These are phyloP conservation scores for Odontothrips loti DNA, from an alignment of 2,888 invertebrate species.

Conservation along the genomic window DNA sequence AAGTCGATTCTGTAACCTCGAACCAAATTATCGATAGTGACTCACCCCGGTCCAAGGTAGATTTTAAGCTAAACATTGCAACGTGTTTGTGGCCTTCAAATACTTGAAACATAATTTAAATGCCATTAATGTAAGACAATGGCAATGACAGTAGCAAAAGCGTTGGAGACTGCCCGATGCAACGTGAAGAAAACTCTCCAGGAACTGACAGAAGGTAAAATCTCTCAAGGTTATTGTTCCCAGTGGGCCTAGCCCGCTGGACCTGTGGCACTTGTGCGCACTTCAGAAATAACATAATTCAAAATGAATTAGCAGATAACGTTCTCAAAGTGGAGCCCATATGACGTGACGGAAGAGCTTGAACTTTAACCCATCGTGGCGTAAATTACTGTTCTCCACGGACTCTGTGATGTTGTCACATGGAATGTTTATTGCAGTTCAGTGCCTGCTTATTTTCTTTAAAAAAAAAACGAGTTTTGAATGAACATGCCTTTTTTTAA, in stretches of 20 bases:
- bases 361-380: not conserved
- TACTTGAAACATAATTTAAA: not conserved
- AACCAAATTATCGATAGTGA: not conserved
- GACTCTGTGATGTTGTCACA: not conserved
- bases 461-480: not conserved
- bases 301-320: no score
- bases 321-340: not conserved
- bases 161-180: not conserved
- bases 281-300: not conserved
- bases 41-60: not conserved
- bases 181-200: not conserved
- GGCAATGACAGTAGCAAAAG: not conserved
- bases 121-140: not conserved
- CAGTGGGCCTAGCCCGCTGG: not conserved
- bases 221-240: not conserved
- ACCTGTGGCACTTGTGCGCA: not conserved
- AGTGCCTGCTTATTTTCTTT: not conserved
- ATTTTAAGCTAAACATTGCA: conserved; percentile 18
- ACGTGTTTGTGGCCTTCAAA: conserved; percentile 13
- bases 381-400: not conserved
- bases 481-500: not conserved
- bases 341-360: not conserved
- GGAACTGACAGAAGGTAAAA: conserved; percentile 23
- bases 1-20: not conserved
- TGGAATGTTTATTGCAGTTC: not conserved